These are phyloP conservation scores for Orientallactaga sibirica DNA, from an alignment of 2,797 vertebrate genomes.

Conservation along the genomic window DNA sequence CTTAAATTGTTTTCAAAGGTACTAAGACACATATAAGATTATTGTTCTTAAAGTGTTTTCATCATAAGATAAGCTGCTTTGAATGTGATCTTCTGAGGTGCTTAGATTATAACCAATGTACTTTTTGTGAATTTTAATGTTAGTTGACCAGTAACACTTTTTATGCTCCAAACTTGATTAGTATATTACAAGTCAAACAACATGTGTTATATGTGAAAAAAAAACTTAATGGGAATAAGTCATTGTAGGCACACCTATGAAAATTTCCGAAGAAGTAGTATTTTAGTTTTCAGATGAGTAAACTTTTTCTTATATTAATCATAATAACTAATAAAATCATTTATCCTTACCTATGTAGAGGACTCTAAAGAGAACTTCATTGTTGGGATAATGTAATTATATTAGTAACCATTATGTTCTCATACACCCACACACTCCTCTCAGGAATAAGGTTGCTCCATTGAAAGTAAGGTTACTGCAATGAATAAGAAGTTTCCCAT, in stretches of 20 bases:
- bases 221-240: neutral
- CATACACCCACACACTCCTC: neutral
- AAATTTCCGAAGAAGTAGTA: constrained; percentile 23
- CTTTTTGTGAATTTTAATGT: neutral
- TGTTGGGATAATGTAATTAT: neutral
- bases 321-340: constrained; percentile 11
- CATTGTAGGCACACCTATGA: neutral
- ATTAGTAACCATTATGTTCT: neutral
- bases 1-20: neutral
- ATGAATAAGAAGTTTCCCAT: neutral
- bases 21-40: neutral
- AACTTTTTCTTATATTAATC: neutral
- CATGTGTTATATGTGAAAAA: neutral
- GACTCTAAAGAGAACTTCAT: neutral
- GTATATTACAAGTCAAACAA: neutral
- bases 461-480: constrained; percentile 17
- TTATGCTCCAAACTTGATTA: neutral
- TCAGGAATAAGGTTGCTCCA: neutral
- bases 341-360: neutral
- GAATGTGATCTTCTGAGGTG: neutral
- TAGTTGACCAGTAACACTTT: neutral
- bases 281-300: neutral
- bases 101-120: neutral
- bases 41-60: neutral
- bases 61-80: neutral